Percentiles rank a stretch among this genome's conserved stretches.
Evolutionary conservation across 64 coral and sea anemone genomes (phyloP).

Genomic region (Actinia equina): DNA sequence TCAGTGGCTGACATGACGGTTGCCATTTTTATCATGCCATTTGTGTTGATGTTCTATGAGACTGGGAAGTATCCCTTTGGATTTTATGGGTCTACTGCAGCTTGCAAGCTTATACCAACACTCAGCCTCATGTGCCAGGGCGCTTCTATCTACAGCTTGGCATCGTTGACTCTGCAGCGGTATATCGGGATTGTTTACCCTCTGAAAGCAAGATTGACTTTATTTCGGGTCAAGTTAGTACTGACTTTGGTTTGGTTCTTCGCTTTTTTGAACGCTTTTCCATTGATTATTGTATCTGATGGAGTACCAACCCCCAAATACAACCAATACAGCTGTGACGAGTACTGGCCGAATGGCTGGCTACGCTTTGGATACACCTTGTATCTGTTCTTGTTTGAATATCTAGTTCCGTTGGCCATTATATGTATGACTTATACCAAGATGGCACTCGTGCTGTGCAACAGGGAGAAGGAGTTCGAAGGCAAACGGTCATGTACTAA

Average conservation of each 20-base stretch:
- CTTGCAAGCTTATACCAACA: conserved; percentile 73
- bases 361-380: conserved; percentile 67
- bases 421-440: conserved; percentile 71
- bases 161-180: conserved; percentile 72
- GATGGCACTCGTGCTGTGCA: conserved; percentile 67
- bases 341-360: conserved; percentile 54
- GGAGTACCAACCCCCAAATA: conserved; percentile 35
- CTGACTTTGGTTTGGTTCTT: conserved; percentile 70
- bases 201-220: conserved; percentile 82
- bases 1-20: conserved; percentile 84
- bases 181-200: conserved; percentile 91
- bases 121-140: conserved; percentile 76
- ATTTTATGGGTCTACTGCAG: conserved; percentile 78
- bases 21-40: conserved; percentile 67
- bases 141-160: conserved; percentile 72
- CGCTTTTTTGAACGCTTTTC: conserved; percentile 71
- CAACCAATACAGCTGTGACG: conserved; percentile 80
- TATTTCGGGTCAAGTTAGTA: conserved; percentile 77
- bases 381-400: conserved; percentile 74
- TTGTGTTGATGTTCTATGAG: conserved; percentile 82
- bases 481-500: conserved; percentile 44
- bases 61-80: conserved; percentile 87
- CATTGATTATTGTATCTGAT: conserved; percentile 52
- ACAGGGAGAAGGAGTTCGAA: conserved; percentile 66
- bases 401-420: conserved; percentile 65